A percentile compares a stretch with the other conserved stretches of the same genome.
These are phyloP conservation scores for Spea multiplicata DNA, from an alignment of 2,113 vertebrate genomes.

Conservation along the genomic window DNA sequence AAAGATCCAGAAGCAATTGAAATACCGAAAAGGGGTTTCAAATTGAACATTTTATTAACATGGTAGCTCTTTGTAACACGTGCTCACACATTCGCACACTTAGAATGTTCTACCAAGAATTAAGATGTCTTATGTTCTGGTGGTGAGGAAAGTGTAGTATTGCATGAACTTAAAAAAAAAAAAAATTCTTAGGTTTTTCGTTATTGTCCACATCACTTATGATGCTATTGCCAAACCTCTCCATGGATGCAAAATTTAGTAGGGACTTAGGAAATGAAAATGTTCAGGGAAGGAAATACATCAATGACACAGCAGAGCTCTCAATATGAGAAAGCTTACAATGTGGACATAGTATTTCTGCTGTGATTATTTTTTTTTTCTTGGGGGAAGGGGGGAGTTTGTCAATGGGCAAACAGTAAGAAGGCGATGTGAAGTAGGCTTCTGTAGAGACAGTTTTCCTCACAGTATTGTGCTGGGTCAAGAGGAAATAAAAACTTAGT, in stretches of 20 bases:
- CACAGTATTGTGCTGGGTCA: constrained; percentile 79
- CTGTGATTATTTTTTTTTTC: constrained; percentile 65
- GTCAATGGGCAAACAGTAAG: constrained; percentile 81
- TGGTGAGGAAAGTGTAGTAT: constrained; percentile 67
- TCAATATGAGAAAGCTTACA: constrained; percentile 99
- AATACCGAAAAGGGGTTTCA: constrained; percentile 80
- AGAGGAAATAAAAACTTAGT: constrained; percentile 76
- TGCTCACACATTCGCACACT: constrained; percentile 79
- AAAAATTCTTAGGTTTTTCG: constrained; percentile 75
- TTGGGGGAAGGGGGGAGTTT: constrained; percentile 64
- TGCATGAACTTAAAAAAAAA: constrained; percentile 59
- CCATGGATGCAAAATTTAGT: constrained; percentile 76
- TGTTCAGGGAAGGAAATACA: constrained; percentile 70
- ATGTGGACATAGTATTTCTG: constrained; percentile 81
- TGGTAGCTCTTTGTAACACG: constrained; percentile 91
- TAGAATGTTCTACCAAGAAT: constrained; percentile 76
- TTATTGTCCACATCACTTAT: constrained; percentile 87
- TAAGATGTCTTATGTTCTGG: constrained; percentile 63
- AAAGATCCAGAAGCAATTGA: constrained; percentile 74
- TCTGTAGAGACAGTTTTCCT: constrained; percentile 82
- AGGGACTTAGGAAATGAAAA: constrained; percentile 55
- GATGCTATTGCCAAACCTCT: constrained; percentile 83
- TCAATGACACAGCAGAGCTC: constrained; percentile 98
- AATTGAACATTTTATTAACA: constrained; percentile 97
- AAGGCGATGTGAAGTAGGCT: constrained; percentile 82